Conservation (phyloP, 2,113 vertebrate genomes). For the Calypte anna region DNA sequence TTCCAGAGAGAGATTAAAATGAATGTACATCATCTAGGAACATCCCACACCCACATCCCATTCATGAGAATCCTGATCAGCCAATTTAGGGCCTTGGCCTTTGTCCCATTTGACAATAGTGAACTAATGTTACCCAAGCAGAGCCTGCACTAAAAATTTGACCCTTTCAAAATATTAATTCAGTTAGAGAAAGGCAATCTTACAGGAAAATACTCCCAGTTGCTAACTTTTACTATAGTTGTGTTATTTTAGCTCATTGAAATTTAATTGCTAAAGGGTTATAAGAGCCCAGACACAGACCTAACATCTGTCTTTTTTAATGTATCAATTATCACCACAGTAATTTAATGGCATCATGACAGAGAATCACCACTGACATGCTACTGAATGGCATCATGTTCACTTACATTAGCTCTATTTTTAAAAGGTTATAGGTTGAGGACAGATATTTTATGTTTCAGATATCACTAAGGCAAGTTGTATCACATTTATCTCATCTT, state of each 20-base stretch:
- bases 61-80: not conserved
- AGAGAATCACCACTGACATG: constrained; percentile 70
- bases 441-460: constrained; percentile 57
- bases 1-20: not conserved
- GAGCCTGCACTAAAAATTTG: not conserved
- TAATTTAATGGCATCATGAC: constrained; percentile 74
- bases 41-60: not conserved
- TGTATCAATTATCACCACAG: constrained; percentile 76
- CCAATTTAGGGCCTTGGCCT: not conserved
- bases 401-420: constrained; percentile 63
- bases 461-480: constrained; percentile 2
- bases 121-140: not conserved
- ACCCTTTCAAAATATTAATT: not conserved
- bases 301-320: constrained; percentile 77
- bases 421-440: constrained; percentile 67
- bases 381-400: constrained; percentile 71
- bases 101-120: not conserved
- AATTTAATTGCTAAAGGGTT: constrained; percentile 77
- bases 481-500: constrained; percentile 2
- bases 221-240: constrained; percentile 68
- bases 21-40: not conserved
- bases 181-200: not conserved
- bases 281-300: constrained; percentile 69
- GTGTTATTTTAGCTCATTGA: constrained; percentile 72
- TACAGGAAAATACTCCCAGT: constrained; percentile 48